Base-by-base conservation (phyloP, 2,888 invertebrate genomes). In the Buathra laborator region DNA sequence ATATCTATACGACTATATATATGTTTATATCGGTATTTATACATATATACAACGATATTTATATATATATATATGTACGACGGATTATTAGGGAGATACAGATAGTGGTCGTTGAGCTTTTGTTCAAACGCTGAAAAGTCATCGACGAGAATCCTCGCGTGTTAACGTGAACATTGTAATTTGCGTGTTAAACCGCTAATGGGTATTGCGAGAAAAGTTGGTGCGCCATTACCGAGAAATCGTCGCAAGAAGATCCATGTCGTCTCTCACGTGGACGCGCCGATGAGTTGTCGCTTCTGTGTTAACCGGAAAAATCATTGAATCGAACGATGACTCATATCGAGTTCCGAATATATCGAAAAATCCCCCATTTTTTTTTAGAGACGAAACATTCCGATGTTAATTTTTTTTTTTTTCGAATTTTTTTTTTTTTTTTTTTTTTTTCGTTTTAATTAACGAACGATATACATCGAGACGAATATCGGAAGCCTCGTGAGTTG, bases 401-500 rank as follows among this genome's bases (percentile, higher is more conserved):
- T 10, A 9, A 1, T 9, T 56, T 53, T 16, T 16, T 19, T 6
- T 19, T 53, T 4, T 53, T n/a, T 1, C 3, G n/a, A 10, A 7
- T 16, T 19, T 56, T 24, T 12, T 19, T 12, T 9, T 24, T 12
- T 7, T 16, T 16, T 19, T 56, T 24, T 12, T 19, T 12, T 9
- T 24, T 12, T 7, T 3, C 4, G 24, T 44, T 72, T 59, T 29
- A 14, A 56, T 44, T 56, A 56, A 43, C 62, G 29, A 56, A n/a
- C 3, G 24, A 43, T 10, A 16, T 9, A 62, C 32, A 37, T 5
- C 10, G 56, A 24, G 24, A 3, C 14, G n/a, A n/a, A 46, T 44
- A 4, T 43, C 16, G 71, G 24, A 71, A 43, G 32, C 51, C 59
- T 59, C 72, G 72, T 72, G 72, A 72, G 56, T 56, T 16, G 56